A percentile compares a stretch with the other conserved stretches of the same genome.
Conservation (phyloP, 2,888 invertebrate species). For the Idaea dimidiata region DNA sequence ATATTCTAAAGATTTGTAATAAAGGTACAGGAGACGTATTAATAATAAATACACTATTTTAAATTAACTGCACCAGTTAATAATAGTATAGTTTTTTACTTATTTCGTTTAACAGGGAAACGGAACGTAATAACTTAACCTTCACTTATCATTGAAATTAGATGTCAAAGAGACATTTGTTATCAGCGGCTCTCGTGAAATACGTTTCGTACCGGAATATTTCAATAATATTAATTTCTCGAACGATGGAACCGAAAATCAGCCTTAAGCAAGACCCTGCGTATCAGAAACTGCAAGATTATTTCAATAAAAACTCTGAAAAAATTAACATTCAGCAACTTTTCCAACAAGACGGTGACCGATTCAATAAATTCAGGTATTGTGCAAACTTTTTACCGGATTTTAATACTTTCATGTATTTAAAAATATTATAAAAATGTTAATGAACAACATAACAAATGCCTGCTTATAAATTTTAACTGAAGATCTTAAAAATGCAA, state of each 20-base stretch:
- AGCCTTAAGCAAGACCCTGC: conserved; percentile 81
- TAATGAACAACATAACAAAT: not conserved
- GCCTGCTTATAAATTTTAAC: no score
- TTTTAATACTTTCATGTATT: conserved; percentile 7
- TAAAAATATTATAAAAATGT: conserved; percentile 15
- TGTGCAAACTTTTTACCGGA: conserved; percentile 20
- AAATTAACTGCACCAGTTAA: no score
- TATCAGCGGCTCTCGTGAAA: conserved; percentile 57
- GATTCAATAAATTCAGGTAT: conserved; percentile 95
- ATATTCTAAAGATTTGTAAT: no score
- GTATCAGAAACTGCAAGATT: conserved; percentile 88
- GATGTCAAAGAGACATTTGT: conserved; percentile 71
- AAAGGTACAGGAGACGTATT: no score
- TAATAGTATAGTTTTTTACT: no score
- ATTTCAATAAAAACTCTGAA: conserved; percentile 85
- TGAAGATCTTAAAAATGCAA: no score
- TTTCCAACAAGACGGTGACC: conserved; percentile 88
- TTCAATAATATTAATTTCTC: conserved; percentile 40
- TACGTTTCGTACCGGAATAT: conserved; percentile 39
- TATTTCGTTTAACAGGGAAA: not conserved
- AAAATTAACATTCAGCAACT: conserved; percentile 91
- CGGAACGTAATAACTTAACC: conserved; percentile 45
- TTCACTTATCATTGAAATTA: conserved; percentile 75
- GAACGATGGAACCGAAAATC: conserved; percentile 69
- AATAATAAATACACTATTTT: no score